phyloP scores from a whole-genome alignment of 2,113 vertebrate species.

The Daubentonia madagascariensis region DNA sequence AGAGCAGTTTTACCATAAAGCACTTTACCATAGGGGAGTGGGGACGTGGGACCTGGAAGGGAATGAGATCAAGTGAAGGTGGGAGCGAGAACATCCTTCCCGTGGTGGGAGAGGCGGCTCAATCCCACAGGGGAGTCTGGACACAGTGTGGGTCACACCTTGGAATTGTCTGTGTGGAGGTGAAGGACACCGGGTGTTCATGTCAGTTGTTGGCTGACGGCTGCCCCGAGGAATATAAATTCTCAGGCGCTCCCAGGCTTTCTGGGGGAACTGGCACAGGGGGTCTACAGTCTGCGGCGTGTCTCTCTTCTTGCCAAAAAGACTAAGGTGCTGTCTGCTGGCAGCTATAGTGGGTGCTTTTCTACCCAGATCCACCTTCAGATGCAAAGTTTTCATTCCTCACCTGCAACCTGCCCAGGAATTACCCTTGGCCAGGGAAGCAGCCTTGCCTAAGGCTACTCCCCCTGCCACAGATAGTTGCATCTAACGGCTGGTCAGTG shows the following conservation, averaged over 20 bases:
- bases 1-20: background rate
- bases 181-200: background rate
- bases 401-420: background rate
- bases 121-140: background rate
- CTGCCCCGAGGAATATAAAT: background rate
- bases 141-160: background rate
- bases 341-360: background rate
- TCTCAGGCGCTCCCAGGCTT: background rate
- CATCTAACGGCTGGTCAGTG: background rate
- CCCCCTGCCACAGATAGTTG: background rate
- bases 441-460: background rate
- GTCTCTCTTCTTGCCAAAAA: background rate
- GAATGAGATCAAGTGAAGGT: background rate
- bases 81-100: background rate
- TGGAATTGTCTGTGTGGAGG: background rate
- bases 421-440: background rate
- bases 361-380: background rate
- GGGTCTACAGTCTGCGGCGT: accelerated
- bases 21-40: background rate
- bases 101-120: background rate
- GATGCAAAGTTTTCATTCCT: background rate
- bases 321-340: background rate
- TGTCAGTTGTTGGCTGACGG: background rate
- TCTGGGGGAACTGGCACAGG: background rate
- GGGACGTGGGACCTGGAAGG: background rate